phyloP scores from a whole-genome alignment of 1,140 invertebrate genomes.

The Euura saliciscinereae region DNA sequence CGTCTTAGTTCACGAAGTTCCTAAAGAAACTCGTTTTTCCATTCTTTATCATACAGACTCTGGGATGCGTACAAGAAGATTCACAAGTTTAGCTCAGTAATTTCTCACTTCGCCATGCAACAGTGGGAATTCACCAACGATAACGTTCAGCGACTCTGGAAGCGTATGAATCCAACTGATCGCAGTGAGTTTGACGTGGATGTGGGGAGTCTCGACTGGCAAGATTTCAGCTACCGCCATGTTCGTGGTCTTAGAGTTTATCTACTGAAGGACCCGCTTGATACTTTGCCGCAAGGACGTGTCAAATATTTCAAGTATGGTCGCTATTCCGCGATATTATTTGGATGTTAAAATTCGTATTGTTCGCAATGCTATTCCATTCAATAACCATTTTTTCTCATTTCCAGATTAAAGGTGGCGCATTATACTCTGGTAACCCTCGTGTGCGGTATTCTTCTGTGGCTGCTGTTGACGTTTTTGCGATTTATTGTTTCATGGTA shows the following conservation, averaged over 20 bases:
- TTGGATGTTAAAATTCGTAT: background rate
- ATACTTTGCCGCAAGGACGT: constrained; percentile 37
- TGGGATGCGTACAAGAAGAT: constrained; percentile 64
- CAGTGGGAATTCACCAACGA: constrained; percentile 67
- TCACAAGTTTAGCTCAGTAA: constrained; percentile 60
- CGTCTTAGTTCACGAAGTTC: background rate
- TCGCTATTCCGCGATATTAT: background rate
- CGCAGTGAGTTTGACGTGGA: constrained; percentile 57
- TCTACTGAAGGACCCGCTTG: constrained; percentile 58
- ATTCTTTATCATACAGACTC: constrained; percentile 49
- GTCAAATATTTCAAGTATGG: constrained; percentile 36
- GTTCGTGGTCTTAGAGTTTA: constrained; percentile 56
- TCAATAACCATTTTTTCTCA: background rate
- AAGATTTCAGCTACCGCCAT: constrained; percentile 50
- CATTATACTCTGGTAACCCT: constrained; percentile 25
- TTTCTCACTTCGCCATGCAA: constrained; percentile 66
- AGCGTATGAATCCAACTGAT: constrained; percentile 57
- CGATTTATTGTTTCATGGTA: background rate
- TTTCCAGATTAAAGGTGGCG: constrained; percentile 23
- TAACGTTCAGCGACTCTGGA: constrained; percentile 59
- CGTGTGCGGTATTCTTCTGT: constrained; percentile 7
- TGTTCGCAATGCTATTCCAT: background rate
- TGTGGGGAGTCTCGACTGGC: constrained; percentile 54
- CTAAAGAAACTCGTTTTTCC: background rate
- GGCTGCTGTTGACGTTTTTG: constrained; percentile 15